Evolutionary conservation across 1,140 invertebrate species (phyloP).

Genomic region (Chironomus tepperi): DNA sequence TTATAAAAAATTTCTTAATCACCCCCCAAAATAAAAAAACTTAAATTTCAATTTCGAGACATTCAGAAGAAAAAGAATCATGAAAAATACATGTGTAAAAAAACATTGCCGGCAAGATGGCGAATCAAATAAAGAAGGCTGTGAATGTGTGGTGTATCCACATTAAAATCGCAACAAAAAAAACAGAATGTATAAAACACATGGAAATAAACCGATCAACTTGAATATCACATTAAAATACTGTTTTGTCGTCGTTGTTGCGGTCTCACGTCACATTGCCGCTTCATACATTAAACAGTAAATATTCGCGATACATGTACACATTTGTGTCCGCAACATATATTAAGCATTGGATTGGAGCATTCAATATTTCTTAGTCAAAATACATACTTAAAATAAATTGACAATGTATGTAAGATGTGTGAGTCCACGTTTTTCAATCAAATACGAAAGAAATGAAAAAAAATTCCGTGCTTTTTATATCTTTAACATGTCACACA

Average conservation of each 20-base stretch:
- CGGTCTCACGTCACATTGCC: background rate
- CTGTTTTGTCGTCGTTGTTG: slow-evolving; percentile 1
- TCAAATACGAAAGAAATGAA: background rate
- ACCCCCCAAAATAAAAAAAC: background rate
- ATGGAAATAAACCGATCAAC: background rate
- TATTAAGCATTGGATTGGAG: background rate
- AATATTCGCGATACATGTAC: background rate
- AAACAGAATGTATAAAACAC: background rate
- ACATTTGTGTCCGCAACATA: slow-evolving; percentile 11
- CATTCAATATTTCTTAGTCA: background rate
- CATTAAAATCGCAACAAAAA: background rate
- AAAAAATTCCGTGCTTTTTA: background rate
- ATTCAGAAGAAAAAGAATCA: background rate
- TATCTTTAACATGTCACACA: slow-evolving; percentile 1
- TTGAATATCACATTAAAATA: background rate
- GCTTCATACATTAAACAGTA: background rate
- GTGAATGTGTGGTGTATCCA: slow-evolving; percentile 5
- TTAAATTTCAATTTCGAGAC: background rate
- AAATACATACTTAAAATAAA: background rate
- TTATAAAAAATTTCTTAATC: background rate
- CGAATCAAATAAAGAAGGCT: background rate
- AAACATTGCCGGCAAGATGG: slow-evolving; percentile 2
- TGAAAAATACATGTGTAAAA: slow-evolving; percentile 5
- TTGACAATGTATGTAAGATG: background rate
- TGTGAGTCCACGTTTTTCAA: background rate